Evolutionary conservation across 1,140 invertebrate species (phyloP).

Genomic region (Conus ventricosus): DNA sequence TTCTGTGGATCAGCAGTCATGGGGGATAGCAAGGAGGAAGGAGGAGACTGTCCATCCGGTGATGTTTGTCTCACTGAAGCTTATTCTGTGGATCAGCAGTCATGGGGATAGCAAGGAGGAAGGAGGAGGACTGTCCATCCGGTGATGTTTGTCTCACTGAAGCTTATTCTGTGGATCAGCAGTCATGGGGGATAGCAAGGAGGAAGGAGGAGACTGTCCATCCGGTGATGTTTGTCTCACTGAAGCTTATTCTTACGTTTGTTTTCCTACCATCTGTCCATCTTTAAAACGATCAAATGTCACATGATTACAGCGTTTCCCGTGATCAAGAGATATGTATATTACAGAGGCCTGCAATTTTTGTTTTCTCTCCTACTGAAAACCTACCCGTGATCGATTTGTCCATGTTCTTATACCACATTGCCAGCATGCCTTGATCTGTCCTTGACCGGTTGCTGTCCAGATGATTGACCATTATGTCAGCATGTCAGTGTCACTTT

Average conservation of each 20-base stretch:
- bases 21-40: not conserved
- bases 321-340: not conserved
- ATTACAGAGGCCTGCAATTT: not conserved
- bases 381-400: not conserved
- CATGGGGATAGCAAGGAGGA: not conserved
- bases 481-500: not conserved
- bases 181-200: not conserved
- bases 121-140: not conserved
- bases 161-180: too few species aligned
- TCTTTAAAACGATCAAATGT: not conserved
- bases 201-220: not conserved
- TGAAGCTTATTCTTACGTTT: too few species aligned
- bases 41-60: not conserved
- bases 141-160: not conserved
- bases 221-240: not conserved
- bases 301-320: not conserved
- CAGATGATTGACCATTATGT: not conserved
- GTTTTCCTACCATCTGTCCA: too few species aligned
- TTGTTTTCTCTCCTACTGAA: not conserved
- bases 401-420: not conserved
- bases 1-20: too few species aligned
- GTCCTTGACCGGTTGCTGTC: not conserved
- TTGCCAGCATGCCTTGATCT: constrained; percentile 6
- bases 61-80: not conserved
- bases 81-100: too few species aligned